Evolutionary conservation across 2,888 invertebrate genomes (phyloP), one percentile per base, ranked within the genome.

Genomic region (Agrotis segetum): DNA sequence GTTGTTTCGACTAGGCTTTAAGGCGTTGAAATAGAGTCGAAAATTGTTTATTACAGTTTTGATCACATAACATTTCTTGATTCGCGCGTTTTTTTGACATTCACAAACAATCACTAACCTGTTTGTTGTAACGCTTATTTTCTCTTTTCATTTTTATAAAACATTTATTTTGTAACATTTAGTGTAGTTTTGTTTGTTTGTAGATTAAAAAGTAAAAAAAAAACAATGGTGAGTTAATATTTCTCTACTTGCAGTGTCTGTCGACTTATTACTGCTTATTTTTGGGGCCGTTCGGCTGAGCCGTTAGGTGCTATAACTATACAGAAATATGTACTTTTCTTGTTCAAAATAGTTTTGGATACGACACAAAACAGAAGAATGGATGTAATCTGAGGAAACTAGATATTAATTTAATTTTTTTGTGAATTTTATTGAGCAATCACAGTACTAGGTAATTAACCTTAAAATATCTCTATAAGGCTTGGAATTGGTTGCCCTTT

Each of bases 71-170:
- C n/a, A 61, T 7, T 46, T 40, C 58, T 59, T 21, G 58, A 65
- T 86, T 87, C 88, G 88, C 87, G 87, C 84, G 81, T 82, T 81
- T 82, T 77, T 84, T 86, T 86, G 87, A 88, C 88, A 84, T 59
- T 59, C 21, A 55, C 19, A 66, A 66, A 77, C 40, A 40, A 40
- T 40, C 40, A 40, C 34, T 34, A 82, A 83, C 84, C 79, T 83
- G 78, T 78, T 85, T 85, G 65, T 74, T 71, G 71, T 75, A 72
- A 75, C 62, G 60, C 40, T 14, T 40, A 34, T 16, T 0, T 11
- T 24, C 44, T 53, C 49, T 6, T 52, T 6, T 52, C 52, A 1
- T 65, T 71, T 63, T 66, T 58, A 62, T 68, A 58, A 52, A 40
- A 46, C 59, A 29, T 24, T 29, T 50, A 68, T 49, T 29, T 62